Base-by-base conservation (phyloP, 2,113 vertebrate genomes). In the Hypanus sabinus region DNA sequence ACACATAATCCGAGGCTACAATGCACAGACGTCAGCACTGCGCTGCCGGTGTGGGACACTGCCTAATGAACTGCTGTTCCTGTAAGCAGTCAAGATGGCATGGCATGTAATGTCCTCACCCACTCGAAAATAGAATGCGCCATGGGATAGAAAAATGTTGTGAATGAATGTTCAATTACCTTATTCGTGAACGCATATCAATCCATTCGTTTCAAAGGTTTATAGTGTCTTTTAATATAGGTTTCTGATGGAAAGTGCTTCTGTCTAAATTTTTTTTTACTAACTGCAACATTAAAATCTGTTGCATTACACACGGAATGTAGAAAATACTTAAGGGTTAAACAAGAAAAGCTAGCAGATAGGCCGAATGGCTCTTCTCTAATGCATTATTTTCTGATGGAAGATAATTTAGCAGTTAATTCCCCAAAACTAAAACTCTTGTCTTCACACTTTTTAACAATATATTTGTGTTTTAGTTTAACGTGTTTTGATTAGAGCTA, bases 21-120 rank as follows among this genome's bases (percentile, higher is more conserved):
- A 93, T 46, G 10, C 30, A 93, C n/a, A 93, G 33, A 73, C 90
- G 90, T 93, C 68, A 93, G 68, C 90, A 27, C 36, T 70, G 18
- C 65, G 36, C 90, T 22, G 18, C 3, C 90, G 70, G 38, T 85
- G 46, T 27, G 1, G 36, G 33, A 38, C 36, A 11, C 68, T 46
- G n/a, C 60, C n/a, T 18, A 12, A 90, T 90, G 60, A 38, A 91
- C 16, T 10, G 60, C n/a, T 20, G 12, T 88, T 18, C 85, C 14
- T 14, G 4, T 3, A 57, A 87, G 24, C 83, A 33, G 60, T 68
- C n/a, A 36, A 33, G 16, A 68, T 90, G 24, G 30, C 83, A 62
- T 62, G 83, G 36, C 46, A 80, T 80, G 18, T 80, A 57, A 85
- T 24, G 11, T 27, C 81, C 81, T 85, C 79, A 7, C 5, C 36